Conservation (phyloP, 2,888 invertebrate genomes). For the Antheraea yamamai region DNA sequence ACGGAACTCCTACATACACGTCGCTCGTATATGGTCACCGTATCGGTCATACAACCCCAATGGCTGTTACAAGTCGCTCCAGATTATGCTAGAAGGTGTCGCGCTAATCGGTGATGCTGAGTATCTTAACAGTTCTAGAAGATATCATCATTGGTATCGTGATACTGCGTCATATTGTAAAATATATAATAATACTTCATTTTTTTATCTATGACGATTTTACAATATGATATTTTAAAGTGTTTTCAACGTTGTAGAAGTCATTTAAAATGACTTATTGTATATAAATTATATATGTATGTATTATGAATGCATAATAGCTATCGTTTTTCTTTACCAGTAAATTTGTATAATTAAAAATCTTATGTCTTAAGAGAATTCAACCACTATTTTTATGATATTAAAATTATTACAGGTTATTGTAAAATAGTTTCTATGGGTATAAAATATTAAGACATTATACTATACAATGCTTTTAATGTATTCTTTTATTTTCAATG, state of each 20-base stretch:
- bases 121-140: background rate
- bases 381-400: background rate
- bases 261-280: background rate
- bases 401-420: no score
- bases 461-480: no score
- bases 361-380: background rate
- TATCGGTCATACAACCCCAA: constrained; percentile 89
- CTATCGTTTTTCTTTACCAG: background rate
- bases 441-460: background rate
- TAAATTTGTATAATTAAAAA: background rate
- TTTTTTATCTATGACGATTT: background rate
- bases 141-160: background rate
- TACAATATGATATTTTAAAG: background rate
- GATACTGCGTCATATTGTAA: no score
- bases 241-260: background rate
- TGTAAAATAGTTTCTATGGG: background rate
- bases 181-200: no score
- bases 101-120: constrained; percentile 58
- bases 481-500: background rate
- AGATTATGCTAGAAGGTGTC: constrained; percentile 64
- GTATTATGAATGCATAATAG: background rate
- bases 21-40: constrained; percentile 89
- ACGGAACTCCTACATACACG: constrained; percentile 94
- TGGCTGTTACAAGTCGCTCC: constrained; percentile 85
- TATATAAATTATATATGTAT: background rate